Evolutionary conservation across 2,113 vertebrate species (phyloP), one percentile per base, ranked within the genome.

Genomic region (Thryonomys swinderianus): DNA sequence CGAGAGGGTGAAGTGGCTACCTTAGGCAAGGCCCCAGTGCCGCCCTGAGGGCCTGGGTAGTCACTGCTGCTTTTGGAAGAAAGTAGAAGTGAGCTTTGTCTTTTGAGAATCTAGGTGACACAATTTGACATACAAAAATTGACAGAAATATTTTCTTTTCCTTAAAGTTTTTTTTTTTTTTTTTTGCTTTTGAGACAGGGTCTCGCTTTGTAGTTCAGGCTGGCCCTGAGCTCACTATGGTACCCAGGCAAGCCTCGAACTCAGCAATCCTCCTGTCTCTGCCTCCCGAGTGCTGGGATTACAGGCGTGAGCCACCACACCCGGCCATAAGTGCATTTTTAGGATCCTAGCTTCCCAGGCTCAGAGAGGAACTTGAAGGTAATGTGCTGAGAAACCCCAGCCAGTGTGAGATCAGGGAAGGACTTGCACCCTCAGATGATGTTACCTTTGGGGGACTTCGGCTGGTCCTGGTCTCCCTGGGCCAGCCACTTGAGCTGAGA

Each of bases 371-470:
- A 27, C 32, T 80, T 80, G 53, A 30, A 27, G 51, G 27, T 34
- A 4, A 6, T 2, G 2, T 14, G 21, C 13, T 7, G 23, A 2
- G 20, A 21, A 23, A 12, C 1, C 23, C 21, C 0, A 0, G 2
- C 1, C 1, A 1, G 17, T 8, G 20, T 16, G 17, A 48, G 61
- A 37, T 2, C 2, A 13, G 37, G 32, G 27, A 8, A 53, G 55
- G n/a, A 3, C 2, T 34, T 1, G 18, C 55, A 3, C 21, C 61
- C 0, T 5, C 2, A 0, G 8, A 12, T 16, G 74, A 21, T 20
- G 0, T 89, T 17, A 48, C 62, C 32, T 42, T 40, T 4, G 7
- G 21, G 20, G 40, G 32, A 3, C 42, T 37, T 20, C 0, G 3
- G 1, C 3, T 78, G 79, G 62, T 45, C 8, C 32, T 4, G 3